These are phyloP conservation scores for Hirtodrosophila confusa DNA, from an alignment of 2,888 invertebrate species.

Conservation along the genomic window DNA sequence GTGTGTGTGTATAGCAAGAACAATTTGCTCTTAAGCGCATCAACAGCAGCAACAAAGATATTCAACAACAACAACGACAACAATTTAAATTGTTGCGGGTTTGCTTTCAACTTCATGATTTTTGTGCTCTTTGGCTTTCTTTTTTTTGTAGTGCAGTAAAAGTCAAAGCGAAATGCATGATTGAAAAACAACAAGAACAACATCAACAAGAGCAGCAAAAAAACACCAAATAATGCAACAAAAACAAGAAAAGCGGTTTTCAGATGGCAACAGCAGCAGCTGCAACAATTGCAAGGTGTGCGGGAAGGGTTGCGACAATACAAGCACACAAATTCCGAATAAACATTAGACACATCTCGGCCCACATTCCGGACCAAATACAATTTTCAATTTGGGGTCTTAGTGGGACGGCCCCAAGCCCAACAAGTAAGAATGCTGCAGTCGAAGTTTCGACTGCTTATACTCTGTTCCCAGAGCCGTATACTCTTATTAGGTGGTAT, in stretches of 20 bases:
- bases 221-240: constrained; percentile 34
- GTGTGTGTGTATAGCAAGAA: constrained; percentile 39
- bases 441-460: too few species aligned
- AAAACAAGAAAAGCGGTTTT: constrained; percentile 40
- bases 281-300: not conserved
- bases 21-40: constrained; percentile 58
- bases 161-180: constrained; percentile 76
- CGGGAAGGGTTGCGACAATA: not conserved
- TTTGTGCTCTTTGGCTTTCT: constrained; percentile 25
- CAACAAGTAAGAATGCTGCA: not conserved
- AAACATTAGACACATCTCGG: constrained; percentile 28
- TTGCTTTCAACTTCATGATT: constrained; percentile 46
- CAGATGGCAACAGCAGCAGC: constrained; percentile 8
- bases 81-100: constrained; percentile 61
- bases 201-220: constrained; percentile 21
- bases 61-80: constrained; percentile 43
- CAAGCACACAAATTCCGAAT: constrained; percentile 46
- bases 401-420: not conserved
- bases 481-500: too few species aligned
- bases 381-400: constrained; percentile 33
- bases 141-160: constrained; percentile 59
- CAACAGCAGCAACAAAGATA: constrained; percentile 57
- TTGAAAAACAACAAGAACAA: constrained; percentile 61
- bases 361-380: constrained; percentile 1
- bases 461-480: too few species aligned